Conservation (phyloP, 1,140 invertebrate species). For the Pteromalus puparum region DNA sequence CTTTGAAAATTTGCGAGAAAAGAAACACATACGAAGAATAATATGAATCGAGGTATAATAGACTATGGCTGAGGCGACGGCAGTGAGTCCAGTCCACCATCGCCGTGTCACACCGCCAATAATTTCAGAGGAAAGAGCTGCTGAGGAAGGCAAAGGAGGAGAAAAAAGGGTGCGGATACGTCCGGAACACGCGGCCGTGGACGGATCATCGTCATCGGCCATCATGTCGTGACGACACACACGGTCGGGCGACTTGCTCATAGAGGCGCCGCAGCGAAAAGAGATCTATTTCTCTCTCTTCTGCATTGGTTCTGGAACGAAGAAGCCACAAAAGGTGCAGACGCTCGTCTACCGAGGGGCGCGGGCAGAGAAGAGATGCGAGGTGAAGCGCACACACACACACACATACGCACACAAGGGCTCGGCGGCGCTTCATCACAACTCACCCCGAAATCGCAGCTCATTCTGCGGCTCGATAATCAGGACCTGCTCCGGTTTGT, state of each 20-base stretch:
- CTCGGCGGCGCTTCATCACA: neutral
- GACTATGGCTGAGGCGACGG: no score
- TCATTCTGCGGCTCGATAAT: constrained; percentile 84
- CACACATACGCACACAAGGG: neutral
- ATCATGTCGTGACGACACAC: constrained; percentile 25
- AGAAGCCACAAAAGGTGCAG: neutral
- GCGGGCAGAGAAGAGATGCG: no score
- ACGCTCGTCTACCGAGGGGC: neutral
- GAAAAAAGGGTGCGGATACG: neutral
- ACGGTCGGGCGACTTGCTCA: neutral
- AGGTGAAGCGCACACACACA: constrained; percentile 12
- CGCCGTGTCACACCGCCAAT: neutral
- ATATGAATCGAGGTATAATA: no score
- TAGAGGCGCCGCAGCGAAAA: no score
- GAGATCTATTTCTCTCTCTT: no score
- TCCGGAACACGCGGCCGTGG: neutral
- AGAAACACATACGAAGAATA: neutral
- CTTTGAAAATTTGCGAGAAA: neutral
- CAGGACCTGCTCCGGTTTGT: constrained; percentile 80
- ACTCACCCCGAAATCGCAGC: constrained; percentile 83
- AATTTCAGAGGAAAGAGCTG: neutral
- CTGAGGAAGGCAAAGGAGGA: neutral
- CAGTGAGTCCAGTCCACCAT: neutral
- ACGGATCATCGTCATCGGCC: constrained; percentile 18
- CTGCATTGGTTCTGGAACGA: neutral